phyloP scores from a whole-genome alignment of 2,113 vertebrate genomes.

The Cervus canadensis region DNA sequence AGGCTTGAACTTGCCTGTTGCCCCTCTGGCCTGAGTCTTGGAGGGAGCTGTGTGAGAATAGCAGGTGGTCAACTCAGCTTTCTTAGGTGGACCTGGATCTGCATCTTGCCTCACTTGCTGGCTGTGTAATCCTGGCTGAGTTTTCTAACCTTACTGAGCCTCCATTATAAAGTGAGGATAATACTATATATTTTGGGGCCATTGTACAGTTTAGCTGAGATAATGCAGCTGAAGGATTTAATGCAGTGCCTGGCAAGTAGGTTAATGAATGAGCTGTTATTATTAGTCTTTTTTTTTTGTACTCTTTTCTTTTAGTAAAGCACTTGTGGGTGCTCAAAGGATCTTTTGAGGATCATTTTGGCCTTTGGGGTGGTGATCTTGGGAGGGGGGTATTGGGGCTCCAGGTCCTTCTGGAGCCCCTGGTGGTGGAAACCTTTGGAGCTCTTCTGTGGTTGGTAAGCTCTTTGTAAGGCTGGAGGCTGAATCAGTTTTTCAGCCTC shows the following conservation, averaged over 20 bases:
- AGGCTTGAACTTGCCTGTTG: neutral
- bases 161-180: neutral
- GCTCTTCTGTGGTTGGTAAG: neutral
- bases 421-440: neutral
- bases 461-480: neutral
- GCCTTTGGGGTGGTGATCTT: neutral
- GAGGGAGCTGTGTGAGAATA: neutral
- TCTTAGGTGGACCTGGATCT: neutral
- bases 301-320: neutral
- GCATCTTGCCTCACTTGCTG: neutral
- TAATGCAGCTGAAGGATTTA: accelerated
- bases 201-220: neutral
- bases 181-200: neutral
- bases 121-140: neutral
- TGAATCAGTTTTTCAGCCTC: neutral
- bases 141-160: neutral
- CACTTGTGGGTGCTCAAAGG: neutral
- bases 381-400: neutral
- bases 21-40: neutral
- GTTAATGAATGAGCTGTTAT: neutral
- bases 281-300: neutral
- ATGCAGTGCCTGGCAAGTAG: neutral
- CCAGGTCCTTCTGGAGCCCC: neutral
- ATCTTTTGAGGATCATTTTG: neutral
- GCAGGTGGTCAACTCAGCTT: neutral